These are phyloP conservation scores for Coecobrya sp. DNA, from an alignment of 2,888 invertebrate genomes.

Conservation along the genomic window DNA sequence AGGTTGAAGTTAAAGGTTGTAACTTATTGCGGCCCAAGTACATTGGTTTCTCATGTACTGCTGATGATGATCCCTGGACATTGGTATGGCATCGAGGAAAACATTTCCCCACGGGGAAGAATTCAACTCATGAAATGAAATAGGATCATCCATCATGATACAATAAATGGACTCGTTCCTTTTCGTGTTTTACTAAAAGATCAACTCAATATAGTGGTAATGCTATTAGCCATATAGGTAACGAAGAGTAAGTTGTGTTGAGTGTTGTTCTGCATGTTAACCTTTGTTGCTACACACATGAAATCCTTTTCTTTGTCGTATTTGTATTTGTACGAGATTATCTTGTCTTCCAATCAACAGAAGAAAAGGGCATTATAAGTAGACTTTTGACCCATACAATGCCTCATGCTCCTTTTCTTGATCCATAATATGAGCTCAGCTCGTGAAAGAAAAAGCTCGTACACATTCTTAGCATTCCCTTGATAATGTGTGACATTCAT, in stretches of 20 bases:
- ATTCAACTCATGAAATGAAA: too few relatives aligned
- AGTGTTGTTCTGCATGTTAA: constrained; percentile 56
- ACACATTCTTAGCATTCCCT: constrained; percentile 50
- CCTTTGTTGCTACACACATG: neutral
- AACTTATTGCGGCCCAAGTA: too few relatives aligned
- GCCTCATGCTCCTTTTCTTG: constrained; percentile 2
- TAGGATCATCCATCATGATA: neutral
- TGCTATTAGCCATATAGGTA: constrained; percentile 58
- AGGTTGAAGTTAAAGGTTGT: too few relatives aligned
- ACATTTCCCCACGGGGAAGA: too few relatives aligned
- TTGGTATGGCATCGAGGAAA: too few relatives aligned
- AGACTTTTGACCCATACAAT: constrained; percentile 34
- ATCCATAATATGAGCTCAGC: constrained; percentile 35
- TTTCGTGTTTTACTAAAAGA: constrained; percentile 36
- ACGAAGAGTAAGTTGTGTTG: too few relatives aligned
- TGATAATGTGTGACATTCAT: constrained; percentile 68
- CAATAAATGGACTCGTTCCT: constrained; percentile 1
- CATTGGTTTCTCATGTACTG: too few relatives aligned
- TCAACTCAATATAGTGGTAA: constrained; percentile 61
- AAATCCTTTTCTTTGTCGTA: neutral
- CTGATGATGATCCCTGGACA: too few relatives aligned
- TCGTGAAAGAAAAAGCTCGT: neutral
- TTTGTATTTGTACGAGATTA: constrained; percentile 55
- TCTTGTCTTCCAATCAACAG: constrained; percentile 63
- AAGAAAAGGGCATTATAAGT: constrained; percentile 30